Evolutionary conservation across 2,797 vertebrate species (phyloP), one percentile per base, ranked within the genome.

Genomic region (Pitangus sulphuratus): DNA sequence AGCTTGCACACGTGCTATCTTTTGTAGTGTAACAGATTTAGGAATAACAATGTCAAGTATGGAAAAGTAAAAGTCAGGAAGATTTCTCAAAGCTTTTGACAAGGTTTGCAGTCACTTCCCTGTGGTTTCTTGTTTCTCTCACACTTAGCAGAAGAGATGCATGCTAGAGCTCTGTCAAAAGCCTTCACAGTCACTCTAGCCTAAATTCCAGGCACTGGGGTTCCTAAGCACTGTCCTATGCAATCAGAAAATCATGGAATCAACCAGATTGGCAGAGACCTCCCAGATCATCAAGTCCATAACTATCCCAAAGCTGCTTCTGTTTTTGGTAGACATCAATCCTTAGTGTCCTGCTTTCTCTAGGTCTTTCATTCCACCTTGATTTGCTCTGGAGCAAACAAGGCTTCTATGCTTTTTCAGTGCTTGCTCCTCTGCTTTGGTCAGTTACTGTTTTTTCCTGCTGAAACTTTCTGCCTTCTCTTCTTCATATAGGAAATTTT

Each of bases 31-130:
- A 84, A 90, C 78, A 77, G 77, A 69, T 77, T 82, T 68, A 89
- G 81, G 84, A 87, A 66, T 39, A 93, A 88, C 64, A 62, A 62
- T 60, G 83, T 87, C 40, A 62, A 47, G 44, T 78, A 72, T 72
- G 80, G 85, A 86, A 95, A 91, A 94, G 75, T 66, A 33, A 48
- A 84, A 76, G 66, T 76, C 44, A 26, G 45, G 57, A 91, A 87
- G 82, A 86, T 50, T 95, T 92, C 72, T 96, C 71, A 87, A 56
- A 87, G 68, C 47, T 85, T 94, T 56, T 86, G 84, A 87, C 91
- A 93, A 75, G 44, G 16, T 65, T 48, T 91, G 76, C 45, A 72
- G 92, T 58, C 3, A 44, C 79, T 91, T 66, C 61, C 35, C 84
- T 56, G 72, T 40, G 44, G 65, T 91, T 93, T 96, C 60, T 90